Evolutionary conservation across 2,888 invertebrate genomes (phyloP), one percentile per base, ranked within the genome.

Genomic region (Azorinus chamasolen): DNA sequence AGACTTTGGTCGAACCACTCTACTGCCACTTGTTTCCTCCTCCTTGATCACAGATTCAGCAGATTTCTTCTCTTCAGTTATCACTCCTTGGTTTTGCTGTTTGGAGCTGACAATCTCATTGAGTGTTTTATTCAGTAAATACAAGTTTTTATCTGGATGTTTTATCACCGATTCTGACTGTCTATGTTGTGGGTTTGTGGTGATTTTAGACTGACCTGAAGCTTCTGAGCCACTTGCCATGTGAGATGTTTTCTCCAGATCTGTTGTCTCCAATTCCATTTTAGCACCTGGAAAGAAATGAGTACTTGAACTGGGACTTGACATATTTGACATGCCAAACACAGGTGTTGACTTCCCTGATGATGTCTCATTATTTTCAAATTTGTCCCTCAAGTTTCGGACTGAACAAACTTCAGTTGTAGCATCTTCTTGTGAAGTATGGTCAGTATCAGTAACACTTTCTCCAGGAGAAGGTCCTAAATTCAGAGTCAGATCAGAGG

Each of bases 301-400:
- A 50, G 54, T 27, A 58, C 39, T 20, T 46, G 58, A n/a, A 57
- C 37, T 18, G 32, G 71, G 66, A 68, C 77, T 68, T 24, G 41
- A 41, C 32, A 61, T 54, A 39, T 53, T 61, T 20, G 24, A 53
- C 14, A 50, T 27, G 16, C 59, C 57, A 22, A 54, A 58, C 32
- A 71, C 53, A 22, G 71, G 71, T 5, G 71, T 65, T 20, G 50
- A 45, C 55, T 77, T 66, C 10, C 57, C 80, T 39, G 75, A 72
- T 24, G 25, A 18, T 27, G 48, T 62, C 57, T 76, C 71, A 14
- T 72, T 41, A 25, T 57, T 65, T 55, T 87, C 85, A 79, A 89
- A 89, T 53, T 78, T 81, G 2, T 84, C 87, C 2, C 84, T 79
- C 14, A 89, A 61, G 66, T 86, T 83, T 46, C 77, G 79, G 0